Conservation (phyloP, 2,888 invertebrate genomes). For the Altica lythri region DNA sequence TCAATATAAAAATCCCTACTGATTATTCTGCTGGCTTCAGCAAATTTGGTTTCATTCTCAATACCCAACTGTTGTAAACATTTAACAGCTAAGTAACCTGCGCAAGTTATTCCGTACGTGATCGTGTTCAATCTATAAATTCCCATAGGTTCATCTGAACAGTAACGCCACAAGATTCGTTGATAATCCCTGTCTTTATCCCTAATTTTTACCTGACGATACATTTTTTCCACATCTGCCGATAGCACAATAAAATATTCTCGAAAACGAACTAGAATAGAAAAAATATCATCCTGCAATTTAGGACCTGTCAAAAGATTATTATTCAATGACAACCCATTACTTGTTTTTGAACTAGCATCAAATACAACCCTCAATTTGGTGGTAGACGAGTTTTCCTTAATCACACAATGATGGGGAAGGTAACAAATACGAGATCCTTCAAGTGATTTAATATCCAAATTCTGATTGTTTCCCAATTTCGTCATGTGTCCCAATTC, state of each 20-base stretch:
- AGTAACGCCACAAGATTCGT: constrained; percentile 17
- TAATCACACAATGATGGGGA: too few species aligned
- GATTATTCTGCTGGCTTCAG: constrained; percentile 7
- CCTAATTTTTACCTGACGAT: constrained; percentile 12
- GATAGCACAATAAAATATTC: constrained; percentile 15
- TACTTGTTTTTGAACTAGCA: too few species aligned
- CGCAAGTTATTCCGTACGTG: constrained; percentile 19
- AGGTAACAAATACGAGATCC: too few species aligned
- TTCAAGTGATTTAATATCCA: too few species aligned
- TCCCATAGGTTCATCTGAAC: background rate
- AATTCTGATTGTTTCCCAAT: too few species aligned
- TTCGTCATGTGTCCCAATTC: too few species aligned
- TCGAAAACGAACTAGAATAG: constrained; percentile 20
- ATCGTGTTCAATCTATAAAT: constrained; percentile 19
- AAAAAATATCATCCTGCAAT: constrained; percentile 28
- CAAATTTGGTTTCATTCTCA: constrained; percentile 6
- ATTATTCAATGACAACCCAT: constrained; percentile 34
- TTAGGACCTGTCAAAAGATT: constrained; percentile 25
- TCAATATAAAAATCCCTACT: constrained; percentile 27
- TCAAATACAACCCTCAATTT: too few species aligned
- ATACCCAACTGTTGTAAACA: constrained; percentile 19
- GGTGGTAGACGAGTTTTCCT: too few species aligned
- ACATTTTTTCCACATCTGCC: constrained; percentile 23
- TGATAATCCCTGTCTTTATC: constrained; percentile 14
- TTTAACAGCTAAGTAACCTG: constrained; percentile 15